Evolutionary conservation across 2,113 vertebrate species (phyloP), one percentile per base, ranked within the genome.

Genomic region (Lepisosteus oculatus): DNA sequence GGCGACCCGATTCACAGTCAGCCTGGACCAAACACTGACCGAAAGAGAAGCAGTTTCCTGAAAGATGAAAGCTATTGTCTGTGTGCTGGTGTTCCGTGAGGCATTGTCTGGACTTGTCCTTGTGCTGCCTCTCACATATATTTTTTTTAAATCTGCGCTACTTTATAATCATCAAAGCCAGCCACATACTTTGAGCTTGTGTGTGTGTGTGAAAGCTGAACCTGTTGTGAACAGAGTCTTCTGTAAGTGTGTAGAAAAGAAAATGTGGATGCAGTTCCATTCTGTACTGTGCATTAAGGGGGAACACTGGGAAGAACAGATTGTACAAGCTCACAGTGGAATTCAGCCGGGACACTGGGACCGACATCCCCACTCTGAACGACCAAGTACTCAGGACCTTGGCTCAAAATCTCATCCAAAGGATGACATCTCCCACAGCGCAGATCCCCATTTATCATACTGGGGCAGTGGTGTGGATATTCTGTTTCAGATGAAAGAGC

Each of bases 121-220:
- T 6, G 4, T 65, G 54, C 51, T 11, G 8, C 13, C 42, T 45
- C 17, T 12, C 29, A 29, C 0, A 2, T 29, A 55, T 57, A 1
- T 47, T 51, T 55, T 51, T 65, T n/a, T 70, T n/a, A n/a, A n/a
- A 71, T 41, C 62, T 15, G 62, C 70, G 59, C 9, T 45, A 11
- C 45, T 3, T 15, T 54, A 29, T 5, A 61, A 51, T 61, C 70
- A 12, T 29, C 62, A 43, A 6, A 55, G 41, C 54, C 14, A 56
- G 54, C n/a, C 61, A 43, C 55, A 8, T 14, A 29, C 41, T 43
- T 44, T 55, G 8, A 42, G 51, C 17, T 14, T n/a, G n/a, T 17
- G 15, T 55, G 3, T 17, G 9, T 29, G 6, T 47, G 55, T 55
- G 29, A 72, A 72, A 64, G 45, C 14, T 41, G n/a, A 29, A 17